Evolutionary conservation across 1,140 invertebrate genomes (phyloP), one percentile per base, ranked within the genome.

Genomic region (Lethrus apterus): DNA sequence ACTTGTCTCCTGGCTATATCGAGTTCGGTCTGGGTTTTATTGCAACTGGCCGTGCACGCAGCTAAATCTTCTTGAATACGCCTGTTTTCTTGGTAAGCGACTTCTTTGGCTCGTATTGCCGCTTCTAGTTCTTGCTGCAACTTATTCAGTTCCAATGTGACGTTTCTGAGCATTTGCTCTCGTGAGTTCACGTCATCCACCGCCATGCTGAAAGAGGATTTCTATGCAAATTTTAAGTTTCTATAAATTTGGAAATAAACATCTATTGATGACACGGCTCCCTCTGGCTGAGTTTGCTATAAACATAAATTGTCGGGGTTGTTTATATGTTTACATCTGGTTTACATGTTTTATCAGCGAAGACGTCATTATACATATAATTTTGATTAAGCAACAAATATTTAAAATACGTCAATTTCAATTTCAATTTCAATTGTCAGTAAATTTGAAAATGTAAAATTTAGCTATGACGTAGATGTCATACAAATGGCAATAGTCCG

Each of bases 41-140:
- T 63, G 10, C 66, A 54, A 44, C 80, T 76, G 46, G 70, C 68
- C 8, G 65, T 71, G 1, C 69, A 54, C 2, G 70, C 56, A 0
- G 72, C 70, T 45, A 84, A 57, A 57, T 81, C 81, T 50, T 81
- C 77, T 62, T 83, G 80, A 7, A 84, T 58, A 34, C 76, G 70
- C 56, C 77, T 72, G 34, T 58, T 58, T 47, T 58, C 58, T 24
- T 44, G 34, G 7, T 52, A 29, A 1, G 50, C 38, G 35, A 45
- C 48, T n/a, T 59, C 59, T 51, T 54, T 58, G 10, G 33, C 35
- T 32, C 49, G 51, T 33, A 31, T 48, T 2, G 43, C 35, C 8
- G 30, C 29, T 21, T 60, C 56, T 8, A 60, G 34, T 44, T 57
- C 54, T 33, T 46, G 24, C 18, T 50, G 42, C 8, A 62, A 31